Evolutionary conservation across 1,140 invertebrate species (phyloP), one percentile per base, ranked within the genome.

Genomic region (Eurosta solidaginis): DNA sequence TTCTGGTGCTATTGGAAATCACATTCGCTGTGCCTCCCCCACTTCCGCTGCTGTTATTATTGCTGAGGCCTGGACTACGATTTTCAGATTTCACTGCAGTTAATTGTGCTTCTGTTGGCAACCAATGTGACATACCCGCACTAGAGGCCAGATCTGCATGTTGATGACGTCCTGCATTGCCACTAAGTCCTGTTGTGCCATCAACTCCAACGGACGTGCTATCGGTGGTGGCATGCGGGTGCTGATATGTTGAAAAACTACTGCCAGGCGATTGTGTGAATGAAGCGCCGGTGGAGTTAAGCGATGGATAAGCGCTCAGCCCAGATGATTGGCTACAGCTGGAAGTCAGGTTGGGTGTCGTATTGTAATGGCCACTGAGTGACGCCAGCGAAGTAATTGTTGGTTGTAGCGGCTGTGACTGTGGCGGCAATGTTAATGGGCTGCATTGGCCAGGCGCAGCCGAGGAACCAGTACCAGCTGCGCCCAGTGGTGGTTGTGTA

Each of bases 181-280:
- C 52, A 79, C 78, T 49, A 77, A 50, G 80, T 33, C 74, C 17
- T 40, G 73, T 20, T 47, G 45, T 17, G 40, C 3, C 29, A 44
- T 63, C 20, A 44, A 77, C 36, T 25, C 36, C 20, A 36, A 33
- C n/a, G 40, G 74, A 49, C 2, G 54, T 49, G 3, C 36, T 20
- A 25, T 75, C 54, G n/a, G 74, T 14, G 5, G 29, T 63, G 9
- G 73, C 12, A 33, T 77, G 76, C 5, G 50, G 76, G 25, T 85
- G 85, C 45, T 87, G 78, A 86, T 86, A 87, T 85, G 85, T 85
- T 79, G 85, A 87, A 80, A 86, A 87, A 80, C 85, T 86, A 77
- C 85, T 87, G 79, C 78, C 79, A n/a, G 47, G 82, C 63, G 77
- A 74, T 27, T 50, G 33, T 27, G 47, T 29, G 73, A 76, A 33